Evolutionary conservation across 2,113 vertebrate genomes (phyloP).

Genomic region (Setophaga coronata): DNA sequence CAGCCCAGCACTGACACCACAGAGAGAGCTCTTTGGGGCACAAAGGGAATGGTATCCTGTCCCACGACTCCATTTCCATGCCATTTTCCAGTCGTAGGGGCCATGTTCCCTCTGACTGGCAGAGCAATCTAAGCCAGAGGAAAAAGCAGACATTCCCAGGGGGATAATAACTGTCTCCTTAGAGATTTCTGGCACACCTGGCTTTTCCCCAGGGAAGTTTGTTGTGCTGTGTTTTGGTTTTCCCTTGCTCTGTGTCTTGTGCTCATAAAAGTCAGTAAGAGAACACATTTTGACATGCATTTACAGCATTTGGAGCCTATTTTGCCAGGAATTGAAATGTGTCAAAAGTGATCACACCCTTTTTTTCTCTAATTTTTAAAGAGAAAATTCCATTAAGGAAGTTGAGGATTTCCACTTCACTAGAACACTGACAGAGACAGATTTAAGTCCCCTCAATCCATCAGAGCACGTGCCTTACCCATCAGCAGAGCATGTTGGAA

Average conservation of each 20-base stretch:
- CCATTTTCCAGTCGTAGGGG: fast-evolving
- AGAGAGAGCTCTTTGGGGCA: background rate
- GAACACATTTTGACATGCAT: background rate
- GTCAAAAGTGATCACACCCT: background rate
- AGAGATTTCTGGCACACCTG: background rate
- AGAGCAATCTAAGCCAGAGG: fast-evolving
- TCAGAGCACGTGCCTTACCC: fast-evolving
- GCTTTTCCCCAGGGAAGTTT: background rate
- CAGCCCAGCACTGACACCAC: background rate
- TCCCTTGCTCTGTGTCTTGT: background rate
- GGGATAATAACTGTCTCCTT: fast-evolving
- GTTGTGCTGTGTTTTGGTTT: background rate
- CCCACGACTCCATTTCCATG: background rate
- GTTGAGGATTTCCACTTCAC: background rate
- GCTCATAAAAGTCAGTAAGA: background rate
- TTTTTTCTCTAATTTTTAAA: background rate
- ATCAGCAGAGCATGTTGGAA: background rate
- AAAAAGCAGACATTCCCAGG: background rate
- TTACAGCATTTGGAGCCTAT: background rate
- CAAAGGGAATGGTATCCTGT: background rate
- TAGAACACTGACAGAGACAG: background rate
- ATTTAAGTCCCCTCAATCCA: background rate
- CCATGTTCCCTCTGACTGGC: background rate
- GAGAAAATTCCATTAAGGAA: background rate
- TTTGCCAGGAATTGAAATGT: background rate